Percentiles rank a stretch among this genome's conserved stretches.
Conservation (phyloP, 2,113 vertebrate genomes). For the Stigmatopora argus region DNA sequence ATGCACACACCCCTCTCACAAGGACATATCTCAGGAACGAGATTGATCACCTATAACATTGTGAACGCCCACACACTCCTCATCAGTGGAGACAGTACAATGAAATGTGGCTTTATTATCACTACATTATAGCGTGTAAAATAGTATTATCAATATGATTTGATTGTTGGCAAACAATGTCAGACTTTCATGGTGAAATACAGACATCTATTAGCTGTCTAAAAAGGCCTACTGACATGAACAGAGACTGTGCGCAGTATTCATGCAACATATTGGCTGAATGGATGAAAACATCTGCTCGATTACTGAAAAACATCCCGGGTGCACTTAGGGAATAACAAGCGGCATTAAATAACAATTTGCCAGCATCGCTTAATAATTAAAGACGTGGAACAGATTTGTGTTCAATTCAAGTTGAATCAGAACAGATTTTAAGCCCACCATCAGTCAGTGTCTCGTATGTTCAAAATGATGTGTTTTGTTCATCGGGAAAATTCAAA, state of each 20-base stretch:
- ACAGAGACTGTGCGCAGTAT: background rate
- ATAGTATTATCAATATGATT: background rate
- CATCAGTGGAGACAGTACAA: background rate
- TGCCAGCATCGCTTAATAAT: constrained; percentile 18
- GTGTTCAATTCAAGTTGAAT: constrained; percentile 21
- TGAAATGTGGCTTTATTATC: constrained; percentile 16
- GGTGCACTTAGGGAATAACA: constrained; percentile 3
- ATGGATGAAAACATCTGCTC: constrained; percentile 18
- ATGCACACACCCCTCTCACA: background rate
- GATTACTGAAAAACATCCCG: constrained; percentile 17
- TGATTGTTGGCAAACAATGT: background rate
- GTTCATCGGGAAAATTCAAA: background rate
- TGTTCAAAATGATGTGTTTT: background rate
- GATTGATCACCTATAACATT: constrained; percentile 9
- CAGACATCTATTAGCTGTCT: background rate
- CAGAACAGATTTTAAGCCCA: background rate
- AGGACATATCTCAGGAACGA: constrained; percentile 23
- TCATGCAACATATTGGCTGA: constrained; percentile 21
- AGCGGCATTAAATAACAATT: constrained; percentile 10
- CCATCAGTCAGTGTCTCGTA: constrained; percentile 3
- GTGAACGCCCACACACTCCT: background rate
- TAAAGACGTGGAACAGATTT: constrained; percentile 21
- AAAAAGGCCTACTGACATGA: background rate
- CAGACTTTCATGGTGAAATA: background rate
- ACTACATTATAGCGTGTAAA: background rate